A percentile compares a stretch with the other conserved stretches of the same genome.
Evolutionary conservation across 2,797 vertebrate genomes (phyloP).

Genomic region (Cetoscarus ocellatus): DNA sequence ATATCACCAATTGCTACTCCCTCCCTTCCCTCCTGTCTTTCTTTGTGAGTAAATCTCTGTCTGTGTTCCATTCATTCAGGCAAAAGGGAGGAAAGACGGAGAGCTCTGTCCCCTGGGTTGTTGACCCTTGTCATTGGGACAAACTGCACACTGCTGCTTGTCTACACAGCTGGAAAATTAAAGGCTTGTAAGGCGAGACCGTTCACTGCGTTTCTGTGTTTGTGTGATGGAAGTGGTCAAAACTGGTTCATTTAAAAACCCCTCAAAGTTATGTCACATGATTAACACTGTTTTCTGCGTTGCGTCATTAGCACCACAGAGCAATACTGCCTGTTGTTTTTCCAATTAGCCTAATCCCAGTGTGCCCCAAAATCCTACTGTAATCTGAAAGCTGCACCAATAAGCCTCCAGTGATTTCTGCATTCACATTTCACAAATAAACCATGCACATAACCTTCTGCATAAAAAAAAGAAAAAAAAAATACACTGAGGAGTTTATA

Average conservation of each 20-base stretch:
- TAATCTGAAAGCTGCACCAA: constrained; percentile 70
- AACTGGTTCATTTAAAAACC: constrained; percentile 47
- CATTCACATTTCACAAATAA: constrained; percentile 26
- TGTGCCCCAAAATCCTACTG: constrained; percentile 71
- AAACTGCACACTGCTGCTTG: constrained; percentile 76
- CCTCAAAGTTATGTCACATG: constrained; percentile 77
- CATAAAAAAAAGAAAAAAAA: too few species aligned
- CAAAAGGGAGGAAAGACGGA: constrained; percentile 48
- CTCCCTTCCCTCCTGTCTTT: constrained; percentile 28
- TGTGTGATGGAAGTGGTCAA: constrained; percentile 15
- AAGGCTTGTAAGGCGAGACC: constrained; percentile 66
- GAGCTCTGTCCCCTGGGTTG: constrained; percentile 58
- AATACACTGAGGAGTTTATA: background rate
- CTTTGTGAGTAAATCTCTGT: constrained; percentile 63
- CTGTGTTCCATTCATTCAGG: constrained; percentile 50
- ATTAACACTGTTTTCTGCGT: constrained; percentile 62
- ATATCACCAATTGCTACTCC: background rate
- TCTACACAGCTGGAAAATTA: constrained; percentile 80
- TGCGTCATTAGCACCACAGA: constrained; percentile 74
- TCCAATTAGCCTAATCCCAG: constrained; percentile 77
- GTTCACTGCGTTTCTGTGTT: constrained; percentile 47
- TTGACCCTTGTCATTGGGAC: constrained; percentile 76
- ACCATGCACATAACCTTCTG: background rate
- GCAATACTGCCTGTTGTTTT: constrained; percentile 70
- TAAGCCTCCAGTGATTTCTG: constrained; percentile 54